Conservation (phyloP, 2,113 vertebrate species). For the Mustela lutreola region DNA sequence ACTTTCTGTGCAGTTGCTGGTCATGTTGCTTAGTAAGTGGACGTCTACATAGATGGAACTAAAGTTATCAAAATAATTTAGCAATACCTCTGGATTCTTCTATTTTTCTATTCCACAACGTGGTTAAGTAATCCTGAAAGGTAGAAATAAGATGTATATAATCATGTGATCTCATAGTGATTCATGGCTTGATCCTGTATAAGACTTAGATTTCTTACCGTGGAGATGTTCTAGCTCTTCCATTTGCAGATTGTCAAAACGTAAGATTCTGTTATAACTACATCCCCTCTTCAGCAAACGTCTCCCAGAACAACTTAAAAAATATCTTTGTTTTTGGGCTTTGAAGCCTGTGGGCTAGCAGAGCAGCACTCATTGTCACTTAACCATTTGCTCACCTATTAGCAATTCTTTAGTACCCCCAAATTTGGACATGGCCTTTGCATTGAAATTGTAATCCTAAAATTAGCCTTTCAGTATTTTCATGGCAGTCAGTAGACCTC, state of each 20-base stretch:
- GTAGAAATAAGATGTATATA: background rate
- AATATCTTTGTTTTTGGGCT: background rate
- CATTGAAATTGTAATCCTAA: background rate
- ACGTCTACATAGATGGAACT: background rate
- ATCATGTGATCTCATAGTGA: background rate
- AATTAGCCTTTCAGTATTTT: background rate
- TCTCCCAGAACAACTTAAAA: background rate
- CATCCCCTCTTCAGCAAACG: background rate
- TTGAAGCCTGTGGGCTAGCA: background rate
- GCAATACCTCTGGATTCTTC: background rate
- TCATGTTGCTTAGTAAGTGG: background rate
- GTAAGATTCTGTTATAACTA: background rate
- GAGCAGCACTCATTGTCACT: background rate
- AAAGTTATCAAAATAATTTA: slow-evolving; percentile 15
- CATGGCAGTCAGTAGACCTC: background rate
- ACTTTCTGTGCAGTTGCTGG: background rate
- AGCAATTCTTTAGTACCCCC: background rate
- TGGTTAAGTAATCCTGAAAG: background rate
- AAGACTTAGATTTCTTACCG: background rate
- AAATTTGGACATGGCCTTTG: background rate
- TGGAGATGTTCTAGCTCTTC: background rate
- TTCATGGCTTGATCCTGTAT: background rate
- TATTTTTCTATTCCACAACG: background rate
- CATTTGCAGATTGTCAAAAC: background rate
- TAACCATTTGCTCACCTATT: background rate